Base-by-base conservation (phyloP, 2,888 invertebrate species). In the Mactromeris polynyma region DNA sequence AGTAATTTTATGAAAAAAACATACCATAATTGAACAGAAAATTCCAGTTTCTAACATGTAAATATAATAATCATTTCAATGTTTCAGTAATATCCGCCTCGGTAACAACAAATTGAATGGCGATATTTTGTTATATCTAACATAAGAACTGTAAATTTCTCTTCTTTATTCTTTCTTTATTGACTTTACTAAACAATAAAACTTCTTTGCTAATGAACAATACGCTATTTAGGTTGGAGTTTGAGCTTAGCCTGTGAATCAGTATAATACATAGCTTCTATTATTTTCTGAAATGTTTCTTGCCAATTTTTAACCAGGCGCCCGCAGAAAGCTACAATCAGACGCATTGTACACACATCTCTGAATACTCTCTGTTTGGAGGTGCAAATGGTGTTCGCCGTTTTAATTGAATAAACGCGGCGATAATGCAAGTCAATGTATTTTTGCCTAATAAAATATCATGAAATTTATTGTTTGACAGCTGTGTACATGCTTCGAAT, bases 201-300 rank as follows among this genome's bases (percentile, higher is more conserved):
- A 51, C 54, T 81, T 86, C 86, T 86, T 86, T 86, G 78, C 82
- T 82, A 83, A 87, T 87, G 86, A 87, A 87, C 86, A 87, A 87
- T 87, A 82, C 54, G 83, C 86, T 82, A 87, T 87, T 87, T 83
- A 87, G 83, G 86, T 81, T 31, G 81, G 81, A 81, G 31, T 51
- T 36, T 81, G 69, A 46, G 69, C 31, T 11, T 81, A 51, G 81
- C 73, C 14, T 84, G 77, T 78, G 77, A 78, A 38, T 84, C 33
- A n/a, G 40, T 36, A 36, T 6, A 77, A 73, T 26, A 86, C 86
- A 86, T 81, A 81, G 86, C 81, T 26, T 33, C 86, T 77, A 86
- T 86, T 86, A 38, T 86, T 73, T 46, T 42, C 38, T 81, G 33
- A 84, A 77, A 77, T 78, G 54, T 46, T 84, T 84, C 78, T 40